A percentile compares a stretch with the other conserved stretches of the same genome.
Evolutionary conservation across 2,113 vertebrate species (phyloP).

Genomic region (Bambusicola thoracicus): DNA sequence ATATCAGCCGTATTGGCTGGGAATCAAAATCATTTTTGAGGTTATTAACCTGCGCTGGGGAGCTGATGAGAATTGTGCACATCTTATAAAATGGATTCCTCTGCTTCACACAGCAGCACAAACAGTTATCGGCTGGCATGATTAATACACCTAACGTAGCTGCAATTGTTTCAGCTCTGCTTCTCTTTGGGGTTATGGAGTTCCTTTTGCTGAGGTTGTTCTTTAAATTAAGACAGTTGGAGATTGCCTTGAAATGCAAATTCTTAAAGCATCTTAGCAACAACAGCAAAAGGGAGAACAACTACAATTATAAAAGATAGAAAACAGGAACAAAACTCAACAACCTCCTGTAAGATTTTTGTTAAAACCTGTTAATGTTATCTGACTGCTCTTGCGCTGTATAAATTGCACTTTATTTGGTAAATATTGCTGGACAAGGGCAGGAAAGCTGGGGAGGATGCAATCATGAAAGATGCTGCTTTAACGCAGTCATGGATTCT

Average conservation of each 20-base stretch:
- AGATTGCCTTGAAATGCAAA: constrained; percentile 35
- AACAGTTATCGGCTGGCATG: not conserved
- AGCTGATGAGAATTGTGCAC: not conserved
- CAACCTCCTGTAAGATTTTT: not conserved
- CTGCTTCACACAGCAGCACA: not conserved
- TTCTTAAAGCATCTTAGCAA: constrained; percentile 28
- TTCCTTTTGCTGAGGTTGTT: not conserved
- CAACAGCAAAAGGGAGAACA: not conserved
- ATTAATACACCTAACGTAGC: not conserved
- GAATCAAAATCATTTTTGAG: not conserved
- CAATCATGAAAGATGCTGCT: not conserved
- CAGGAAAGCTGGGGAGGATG: not conserved
- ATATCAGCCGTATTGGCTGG: not conserved
- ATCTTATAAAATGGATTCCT: constrained; percentile 11
- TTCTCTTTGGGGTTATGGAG: not conserved
- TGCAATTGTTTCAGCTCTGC: not conserved
- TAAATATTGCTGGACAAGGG: not conserved
- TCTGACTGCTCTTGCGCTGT: not conserved
- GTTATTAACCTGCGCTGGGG: not conserved
- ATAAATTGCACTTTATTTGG: not conserved
- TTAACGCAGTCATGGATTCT: not conserved
- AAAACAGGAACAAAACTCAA: not conserved
- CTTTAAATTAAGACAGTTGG: not conserved
- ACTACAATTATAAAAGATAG: not conserved
- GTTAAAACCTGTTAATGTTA: not conserved